These are phyloP conservation scores for Eilema sororculum DNA, from an alignment of 2,888 invertebrate genomes.

Conservation along the genomic window DNA sequence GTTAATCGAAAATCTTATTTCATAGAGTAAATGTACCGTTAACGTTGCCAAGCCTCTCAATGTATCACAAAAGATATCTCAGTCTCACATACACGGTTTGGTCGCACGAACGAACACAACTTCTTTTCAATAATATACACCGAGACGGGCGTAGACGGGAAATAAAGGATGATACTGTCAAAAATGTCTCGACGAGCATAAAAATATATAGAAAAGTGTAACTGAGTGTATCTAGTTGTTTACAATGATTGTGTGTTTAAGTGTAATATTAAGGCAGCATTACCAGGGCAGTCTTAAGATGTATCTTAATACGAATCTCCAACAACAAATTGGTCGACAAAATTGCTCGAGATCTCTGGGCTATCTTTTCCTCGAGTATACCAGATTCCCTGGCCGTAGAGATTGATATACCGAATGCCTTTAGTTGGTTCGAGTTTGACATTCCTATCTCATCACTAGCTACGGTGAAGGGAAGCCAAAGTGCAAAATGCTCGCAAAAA, in stretches of 20 bases:
- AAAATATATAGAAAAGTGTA: background rate
- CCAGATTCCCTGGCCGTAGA: too few species aligned
- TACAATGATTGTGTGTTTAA: background rate
- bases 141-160: conserved; percentile 28
- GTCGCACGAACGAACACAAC: conserved; percentile 61
- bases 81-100: conserved; percentile 46
- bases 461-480: too few species aligned
- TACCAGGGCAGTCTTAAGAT: background rate
- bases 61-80: conserved; percentile 68
- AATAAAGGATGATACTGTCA: conserved; percentile 35
- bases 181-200: conserved; percentile 17
- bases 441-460: too few species aligned
- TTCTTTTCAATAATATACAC: conserved; percentile 52
- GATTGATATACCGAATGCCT: background rate
- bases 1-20: conserved; percentile 83
- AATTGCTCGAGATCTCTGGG: background rate
- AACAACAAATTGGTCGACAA: background rate
- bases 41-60: conserved; percentile 67
- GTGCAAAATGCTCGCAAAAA: too few species aligned
- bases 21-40: conserved; percentile 78
- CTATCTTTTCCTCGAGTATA: too few species aligned
- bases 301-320: too few species aligned
- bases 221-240: background rate
- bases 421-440: too few species aligned
- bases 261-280: background rate